Evolutionary conservation across 2,888 invertebrate genomes (phyloP), one percentile per base, ranked within the genome.

Genomic region (Drosophila niveifrons): DNA sequence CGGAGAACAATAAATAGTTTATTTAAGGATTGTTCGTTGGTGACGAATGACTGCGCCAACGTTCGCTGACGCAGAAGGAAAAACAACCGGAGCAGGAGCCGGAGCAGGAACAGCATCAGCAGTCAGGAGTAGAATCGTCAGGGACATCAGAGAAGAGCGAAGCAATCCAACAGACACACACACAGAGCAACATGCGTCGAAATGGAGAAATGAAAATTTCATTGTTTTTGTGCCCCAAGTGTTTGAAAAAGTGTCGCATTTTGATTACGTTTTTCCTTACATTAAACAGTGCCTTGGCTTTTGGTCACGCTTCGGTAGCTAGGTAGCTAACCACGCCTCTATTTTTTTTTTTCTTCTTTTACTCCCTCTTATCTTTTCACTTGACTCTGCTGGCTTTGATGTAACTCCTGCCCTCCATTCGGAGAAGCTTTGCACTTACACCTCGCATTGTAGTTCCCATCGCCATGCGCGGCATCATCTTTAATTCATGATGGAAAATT

Each of bases 171-270:
- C 6, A 48, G 58, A 28, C 43, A 23, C 6, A 23, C 23, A 17
- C 17, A 23, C 23, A 23, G 23, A 46, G n/a, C 51, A 56, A 63
- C 53, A 69, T 71, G 80, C 80, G 81, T 78, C 55, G 64, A 86
- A 88, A 83, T 80, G 87, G 75, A 86, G 70, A 75, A 89, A 88
- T 85, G 65, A 88, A 87, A 84, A 58, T 88, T 85, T 88, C 83
- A 89, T 86, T 85, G 80, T 88, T 75, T 71, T 75, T 74, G 65
- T 56, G 64, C 79, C 72, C 68, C 72, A 73, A 80, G 86, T 86
- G 83, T 71, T 88, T 82, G 78, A 82, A 76, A 85, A 89, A 85
- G 80, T 82, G 83, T 89, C 88, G 80, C 73, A 85, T 85, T 89
- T 82, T 88, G 86, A 85, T 89, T 80, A 75, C 78, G 78, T 80